These are phyloP conservation scores for Chloroclystis v-ata DNA, from an alignment of 2,888 invertebrate genomes.

Conservation along the genomic window DNA sequence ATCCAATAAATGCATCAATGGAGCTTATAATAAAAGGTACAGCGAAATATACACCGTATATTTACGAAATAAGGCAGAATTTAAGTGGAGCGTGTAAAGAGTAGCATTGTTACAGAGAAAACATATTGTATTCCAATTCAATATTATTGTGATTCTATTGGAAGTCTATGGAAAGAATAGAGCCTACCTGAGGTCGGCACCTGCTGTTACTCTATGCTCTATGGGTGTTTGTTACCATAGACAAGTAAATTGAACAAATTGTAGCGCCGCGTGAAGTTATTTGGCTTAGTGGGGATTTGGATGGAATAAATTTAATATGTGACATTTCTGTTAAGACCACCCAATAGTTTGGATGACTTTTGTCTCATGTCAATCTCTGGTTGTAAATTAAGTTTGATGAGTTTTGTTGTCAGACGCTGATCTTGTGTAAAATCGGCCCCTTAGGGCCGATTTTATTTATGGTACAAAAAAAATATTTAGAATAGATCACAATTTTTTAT, in stretches of 20 bases:
- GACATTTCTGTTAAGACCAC: slow-evolving; percentile 26
- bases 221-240: slow-evolving; percentile 29
- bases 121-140: slow-evolving; percentile 31
- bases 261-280: slow-evolving; percentile 66
- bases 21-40: slow-evolving; percentile 26
- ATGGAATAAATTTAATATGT: slow-evolving; percentile 32
- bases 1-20: slow-evolving; percentile 44
- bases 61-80: too few species aligned
- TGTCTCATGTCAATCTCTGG: too few species aligned
- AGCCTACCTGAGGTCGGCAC: slow-evolving; percentile 65
- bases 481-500: too few species aligned
- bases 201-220: slow-evolving; percentile 47
- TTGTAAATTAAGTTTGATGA: too few species aligned
- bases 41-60: too few species aligned
- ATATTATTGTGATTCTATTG: slow-evolving; percentile 32
- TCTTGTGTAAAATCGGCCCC: too few species aligned
- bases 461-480: too few species aligned
- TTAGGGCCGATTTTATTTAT: too few species aligned
- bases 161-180: slow-evolving; percentile 46
- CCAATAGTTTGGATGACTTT: slow-evolving; percentile 1
- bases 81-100: slow-evolving; percentile 6
- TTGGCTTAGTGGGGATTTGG: slow-evolving; percentile 29
- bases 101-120: slow-evolving; percentile 26
- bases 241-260: slow-evolving; percentile 41
- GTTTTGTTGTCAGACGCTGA: too few species aligned